Percentiles rank a stretch among this genome's conserved stretches.
Evolutionary conservation across 1,140 invertebrate genomes (phyloP).

Genomic region (Trachelipus rathkii): DNA sequence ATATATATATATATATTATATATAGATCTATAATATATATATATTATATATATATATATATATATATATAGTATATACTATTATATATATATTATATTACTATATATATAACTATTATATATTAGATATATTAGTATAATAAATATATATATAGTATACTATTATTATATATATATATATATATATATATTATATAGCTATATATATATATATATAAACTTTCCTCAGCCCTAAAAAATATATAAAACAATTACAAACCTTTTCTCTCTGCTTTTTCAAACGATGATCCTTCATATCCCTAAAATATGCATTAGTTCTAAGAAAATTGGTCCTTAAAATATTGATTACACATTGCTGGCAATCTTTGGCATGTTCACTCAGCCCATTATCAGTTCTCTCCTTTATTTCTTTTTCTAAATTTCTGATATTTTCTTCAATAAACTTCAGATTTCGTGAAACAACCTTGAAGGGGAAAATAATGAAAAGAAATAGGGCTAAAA

Average conservation of each 20-base stretch:
- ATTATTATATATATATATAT: background rate
- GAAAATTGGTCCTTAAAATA: background rate
- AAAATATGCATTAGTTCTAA: background rate
- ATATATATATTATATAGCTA: too few species aligned
- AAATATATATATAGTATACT: too few species aligned
- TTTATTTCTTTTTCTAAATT: slow-evolving; percentile 1
- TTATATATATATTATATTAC: too few species aligned
- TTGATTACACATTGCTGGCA: slow-evolving; percentile 4
- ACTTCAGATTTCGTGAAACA: slow-evolving; percentile 1
- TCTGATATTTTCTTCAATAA: background rate
- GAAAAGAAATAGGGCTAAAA: background rate
- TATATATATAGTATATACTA: too few species aligned
- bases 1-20: too few species aligned
- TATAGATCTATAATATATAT: too few species aligned
- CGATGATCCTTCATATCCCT: background rate
- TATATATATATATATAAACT: background rate
- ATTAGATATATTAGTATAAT: too few species aligned
- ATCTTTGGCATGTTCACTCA: background rate
- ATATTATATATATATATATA: too few species aligned
- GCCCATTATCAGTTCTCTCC: background rate
- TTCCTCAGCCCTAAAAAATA: background rate
- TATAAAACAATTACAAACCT: background rate
- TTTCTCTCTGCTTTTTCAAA: background rate
- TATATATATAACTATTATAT: too few species aligned
- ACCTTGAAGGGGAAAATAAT: background rate